phyloP scores from a whole-genome alignment of 2,797 vertebrate genomes.

The Merluccius polli region DNA sequence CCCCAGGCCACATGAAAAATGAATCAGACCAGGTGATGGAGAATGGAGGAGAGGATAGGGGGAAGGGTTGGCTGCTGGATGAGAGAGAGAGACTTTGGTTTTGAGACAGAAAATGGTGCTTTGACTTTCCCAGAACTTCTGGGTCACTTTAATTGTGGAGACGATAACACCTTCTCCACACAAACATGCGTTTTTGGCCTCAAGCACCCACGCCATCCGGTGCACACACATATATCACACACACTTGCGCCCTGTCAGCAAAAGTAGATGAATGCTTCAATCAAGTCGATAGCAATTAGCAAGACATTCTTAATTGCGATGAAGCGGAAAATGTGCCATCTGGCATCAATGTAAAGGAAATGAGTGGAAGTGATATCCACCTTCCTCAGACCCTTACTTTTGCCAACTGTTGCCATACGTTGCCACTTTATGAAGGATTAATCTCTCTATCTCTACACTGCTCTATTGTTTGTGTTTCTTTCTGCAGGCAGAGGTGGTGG shows the following conservation, averaged over 20 bases:
- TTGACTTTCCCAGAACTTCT: constrained; percentile 50
- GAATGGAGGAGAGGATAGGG: constrained; percentile 5
- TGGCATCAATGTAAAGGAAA: not conserved
- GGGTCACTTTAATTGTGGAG: constrained; percentile 46
- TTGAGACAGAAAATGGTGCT: constrained; percentile 40
- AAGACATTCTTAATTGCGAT: not conserved
- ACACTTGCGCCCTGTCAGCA: not conserved
- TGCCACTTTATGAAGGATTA: not conserved
- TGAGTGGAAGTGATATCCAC: not conserved
- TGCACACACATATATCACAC: not conserved
- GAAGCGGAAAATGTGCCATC: not conserved
- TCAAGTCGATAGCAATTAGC: not conserved
- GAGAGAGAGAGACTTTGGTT: not conserved
- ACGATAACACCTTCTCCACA: constrained; percentile 17
- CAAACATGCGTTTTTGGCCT: not conserved
- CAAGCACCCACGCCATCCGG: not conserved
- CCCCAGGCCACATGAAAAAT: constrained; percentile 69
- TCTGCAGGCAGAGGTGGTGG: constrained; percentile 83
- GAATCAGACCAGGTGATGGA: constrained; percentile 60
- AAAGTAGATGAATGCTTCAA: not conserved
- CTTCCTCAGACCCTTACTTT: not conserved
- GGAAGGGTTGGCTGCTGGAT: not conserved
- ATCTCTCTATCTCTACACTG: not conserved
- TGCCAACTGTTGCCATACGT: no score
- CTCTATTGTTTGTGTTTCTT: not conserved